These are phyloP conservation scores for Mythimna pallens DNA, from an alignment of 2,888 invertebrate genomes.

Conservation along the genomic window DNA sequence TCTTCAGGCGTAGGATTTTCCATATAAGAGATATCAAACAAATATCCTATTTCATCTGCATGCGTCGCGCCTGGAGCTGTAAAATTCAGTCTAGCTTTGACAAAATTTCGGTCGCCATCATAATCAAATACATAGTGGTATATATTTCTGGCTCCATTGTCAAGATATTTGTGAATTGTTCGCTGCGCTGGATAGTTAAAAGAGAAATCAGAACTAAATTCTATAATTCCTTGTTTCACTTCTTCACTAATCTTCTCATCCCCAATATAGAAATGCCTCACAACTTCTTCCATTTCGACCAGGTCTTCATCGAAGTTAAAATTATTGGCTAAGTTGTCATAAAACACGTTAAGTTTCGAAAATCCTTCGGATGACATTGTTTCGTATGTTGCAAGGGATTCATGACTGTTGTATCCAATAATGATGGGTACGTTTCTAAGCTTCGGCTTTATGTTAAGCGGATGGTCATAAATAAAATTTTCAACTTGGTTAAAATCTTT, in stretches of 20 bases:
- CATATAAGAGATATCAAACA: conserved; percentile 71
- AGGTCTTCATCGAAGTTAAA: conserved; percentile 67
- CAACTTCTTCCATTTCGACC: conserved; percentile 62
- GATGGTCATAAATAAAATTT: conserved; percentile 68
- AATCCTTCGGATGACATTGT: conserved; percentile 48
- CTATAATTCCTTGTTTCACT: conserved; percentile 61
- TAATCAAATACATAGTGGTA: conserved; percentile 78
- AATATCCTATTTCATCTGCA: conserved; percentile 73
- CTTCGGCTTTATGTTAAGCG: conserved; percentile 63
- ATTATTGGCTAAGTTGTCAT: conserved; percentile 40
- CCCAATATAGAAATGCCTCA: conserved; percentile 77
- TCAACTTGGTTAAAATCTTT: conserved; percentile 66
- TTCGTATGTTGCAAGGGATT: conserved; percentile 54
- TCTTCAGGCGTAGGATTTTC: conserved; percentile 66
- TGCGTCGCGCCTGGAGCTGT: conserved; percentile 67
- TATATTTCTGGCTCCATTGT: conserved; percentile 64
- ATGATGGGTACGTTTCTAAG: conserved; percentile 65
- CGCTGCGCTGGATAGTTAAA: conserved; percentile 68
- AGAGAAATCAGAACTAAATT: conserved; percentile 72
- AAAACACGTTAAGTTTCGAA: conserved; percentile 53
- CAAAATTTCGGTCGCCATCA: conserved; percentile 73
- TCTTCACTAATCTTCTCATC: conserved; percentile 63
- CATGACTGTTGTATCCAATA: conserved; percentile 70
- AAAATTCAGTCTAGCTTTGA: conserved; percentile 66
- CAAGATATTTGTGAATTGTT: conserved; percentile 70